Evolutionary conservation across 2,113 vertebrate genomes (phyloP), one percentile per base, ranked within the genome.

Genomic region (Notiomystis cincta): DNA sequence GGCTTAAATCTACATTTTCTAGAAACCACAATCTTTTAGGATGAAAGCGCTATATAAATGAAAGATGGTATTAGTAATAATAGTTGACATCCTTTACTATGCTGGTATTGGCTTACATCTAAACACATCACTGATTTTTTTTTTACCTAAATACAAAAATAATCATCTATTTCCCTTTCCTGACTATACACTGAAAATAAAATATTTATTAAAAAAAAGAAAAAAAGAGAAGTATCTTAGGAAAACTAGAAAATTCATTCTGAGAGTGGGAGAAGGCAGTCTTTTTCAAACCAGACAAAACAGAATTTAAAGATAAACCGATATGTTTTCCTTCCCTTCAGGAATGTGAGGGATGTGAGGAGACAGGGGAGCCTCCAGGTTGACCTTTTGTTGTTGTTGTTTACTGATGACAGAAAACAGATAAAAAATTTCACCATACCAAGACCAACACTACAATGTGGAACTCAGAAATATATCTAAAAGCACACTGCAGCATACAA

Each of bases 401-500:
- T 64, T 87, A 77, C 1, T 92, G 66, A 75, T 75, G 51, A 92
- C 1, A 65, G 53, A 72, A 97, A 81, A 95, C 31, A 92, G 11
- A 88, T 70, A 50, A 97, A 75, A 96, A 94, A 97, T 48, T 88
- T 89, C 57, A 94, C 92, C 53, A 91, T 85, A 82, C 56, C 23
- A 91, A 60, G 44, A 95, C 2, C 94, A 91, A 96, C 96, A 97
- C 67, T 94, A 97, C 95, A 96, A 82, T 83, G 95, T 95, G 78
- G 85, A 93, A 97, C 92, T 83, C 85, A 95, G 80, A 97, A 97
- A 96, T 73, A 35, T 71, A 96, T 96, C 95, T 98, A 97, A 97
- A 97, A 97, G 95, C 95, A 98, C 93, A 96, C 47, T 94, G 81
- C 90, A 96, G 95, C 83, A 86, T 8, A 94, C 58, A 96, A 96